Evolutionary conservation across 1,140 invertebrate genomes (phyloP), one percentile per base, ranked within the genome.

Genomic region (Charaxes varanes): DNA sequence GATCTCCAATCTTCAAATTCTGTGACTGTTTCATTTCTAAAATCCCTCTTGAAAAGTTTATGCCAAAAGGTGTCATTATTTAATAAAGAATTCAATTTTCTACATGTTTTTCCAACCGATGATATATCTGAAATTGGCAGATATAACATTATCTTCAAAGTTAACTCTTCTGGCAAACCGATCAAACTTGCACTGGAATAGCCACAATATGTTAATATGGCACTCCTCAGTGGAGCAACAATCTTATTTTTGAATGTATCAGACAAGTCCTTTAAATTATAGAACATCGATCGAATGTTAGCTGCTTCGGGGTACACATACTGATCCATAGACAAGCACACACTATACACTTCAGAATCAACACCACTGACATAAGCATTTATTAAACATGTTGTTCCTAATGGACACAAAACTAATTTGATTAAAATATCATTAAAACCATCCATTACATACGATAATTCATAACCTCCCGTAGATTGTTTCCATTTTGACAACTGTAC

Each of bases 131-230:
- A 24, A 6, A 70, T 28, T 15, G 61, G 30, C 4, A 83, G 33
- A 22, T 59, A 41, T 3, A 70, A 31, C 23, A 72, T 35, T 32
- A 83, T 69, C 32, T 69, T 67, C 11, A 57, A 51, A 10, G 71
- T 37, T 8, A 80, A 33, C 43, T 83, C 76, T 48, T 78, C 72
- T 15, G 78, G 78, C n/a, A 83, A 23, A 2, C 73, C 78, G n/a
- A 70, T 44, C 23, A 83, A 57, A 64, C 76, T 80, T 33, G 73
- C 70, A 64, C 72, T 67, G 4, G 65, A 50, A 57, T 68, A 76
- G 6, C 73, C 76, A 57, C 55, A 61, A 38, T 60, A 42, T 41
- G 32, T 72, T 7, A 80, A 52, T 38, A 82, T 61, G 35, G 50
- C 63, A 53, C 76, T 77, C 51, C 72, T 80, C 2, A 74, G 63